These are phyloP conservation scores for Salticus scenicus DNA, from an alignment of 2,888 invertebrate species.

Conservation along the genomic window DNA sequence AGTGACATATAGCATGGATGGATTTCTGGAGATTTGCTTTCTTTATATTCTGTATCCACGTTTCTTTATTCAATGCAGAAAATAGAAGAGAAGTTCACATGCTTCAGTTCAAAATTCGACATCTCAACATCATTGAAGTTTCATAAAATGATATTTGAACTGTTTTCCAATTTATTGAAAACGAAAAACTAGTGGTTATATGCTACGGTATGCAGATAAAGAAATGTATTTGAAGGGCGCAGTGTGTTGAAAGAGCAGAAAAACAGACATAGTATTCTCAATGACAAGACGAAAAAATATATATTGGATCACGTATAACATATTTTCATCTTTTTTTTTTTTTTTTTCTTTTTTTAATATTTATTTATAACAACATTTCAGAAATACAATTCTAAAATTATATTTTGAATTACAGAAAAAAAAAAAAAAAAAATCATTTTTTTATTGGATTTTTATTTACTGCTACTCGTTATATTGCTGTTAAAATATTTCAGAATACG, in stretches of 20 bases:
- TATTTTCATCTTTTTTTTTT: too few relatives aligned
- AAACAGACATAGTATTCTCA: too few relatives aligned
- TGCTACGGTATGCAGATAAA: background rate
- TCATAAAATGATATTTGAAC: conserved; percentile 8
- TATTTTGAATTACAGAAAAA: too few relatives aligned
- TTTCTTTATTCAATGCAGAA: background rate
- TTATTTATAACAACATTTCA: too few relatives aligned
- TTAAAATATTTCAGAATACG: too few relatives aligned
- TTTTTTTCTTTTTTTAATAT: too few relatives aligned
- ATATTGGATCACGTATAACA: too few relatives aligned
- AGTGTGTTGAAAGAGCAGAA: background rate
- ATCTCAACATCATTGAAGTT: background rate
- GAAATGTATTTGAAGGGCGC: background rate
- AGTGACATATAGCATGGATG: background rate
- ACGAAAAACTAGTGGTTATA: background rate
- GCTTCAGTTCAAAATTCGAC: background rate
- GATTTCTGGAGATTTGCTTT: background rate
- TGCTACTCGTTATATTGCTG: too few relatives aligned
- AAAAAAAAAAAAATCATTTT: too few relatives aligned
- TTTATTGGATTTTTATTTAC: too few relatives aligned
- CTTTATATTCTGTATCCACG: background rate
- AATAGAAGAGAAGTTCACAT: background rate
- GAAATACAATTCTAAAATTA: too few relatives aligned
- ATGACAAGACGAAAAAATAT: too few relatives aligned
- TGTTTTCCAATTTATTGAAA: conserved; percentile 16